phyloP scores from a whole-genome alignment of 2,113 vertebrate species.

The Chionomys nivalis region DNA sequence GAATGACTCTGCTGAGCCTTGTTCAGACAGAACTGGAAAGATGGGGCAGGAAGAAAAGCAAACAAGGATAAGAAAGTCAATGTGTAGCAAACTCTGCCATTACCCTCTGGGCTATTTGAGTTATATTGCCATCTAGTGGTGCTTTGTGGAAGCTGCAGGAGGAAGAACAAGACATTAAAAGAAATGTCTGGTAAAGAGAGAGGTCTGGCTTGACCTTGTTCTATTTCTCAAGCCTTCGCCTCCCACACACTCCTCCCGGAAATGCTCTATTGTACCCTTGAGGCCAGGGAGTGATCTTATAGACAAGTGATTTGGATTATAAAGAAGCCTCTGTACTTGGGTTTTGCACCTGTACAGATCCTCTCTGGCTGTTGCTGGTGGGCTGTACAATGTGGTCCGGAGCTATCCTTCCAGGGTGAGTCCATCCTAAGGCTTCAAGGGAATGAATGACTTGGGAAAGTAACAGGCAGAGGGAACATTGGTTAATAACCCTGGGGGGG shows the following conservation, averaged over 20 bases:
- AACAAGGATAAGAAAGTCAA: too few species aligned
- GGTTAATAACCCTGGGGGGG: background rate
- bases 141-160: accelerated
- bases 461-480: background rate
- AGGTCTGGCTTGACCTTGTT: background rate
- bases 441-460: background rate
- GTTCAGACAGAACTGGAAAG: background rate
- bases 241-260: background rate
- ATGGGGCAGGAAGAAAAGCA: background rate
- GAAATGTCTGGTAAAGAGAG: background rate
- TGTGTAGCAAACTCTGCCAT: too few species aligned
- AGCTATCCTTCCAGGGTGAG: background rate
- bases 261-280: background rate
- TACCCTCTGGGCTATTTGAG: background rate
- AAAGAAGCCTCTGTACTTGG: background rate
- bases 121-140: slow-evolving; percentile 69
- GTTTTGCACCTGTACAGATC: background rate
- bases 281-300: background rate
- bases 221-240: background rate
- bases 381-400: background rate
- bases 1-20: background rate
- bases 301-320: slow-evolving; percentile 4
- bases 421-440: background rate
- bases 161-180: background rate
- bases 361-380: background rate